Base-by-base conservation (phyloP, 2,113 vertebrate genomes). In the Elephantulus edwardii region DNA sequence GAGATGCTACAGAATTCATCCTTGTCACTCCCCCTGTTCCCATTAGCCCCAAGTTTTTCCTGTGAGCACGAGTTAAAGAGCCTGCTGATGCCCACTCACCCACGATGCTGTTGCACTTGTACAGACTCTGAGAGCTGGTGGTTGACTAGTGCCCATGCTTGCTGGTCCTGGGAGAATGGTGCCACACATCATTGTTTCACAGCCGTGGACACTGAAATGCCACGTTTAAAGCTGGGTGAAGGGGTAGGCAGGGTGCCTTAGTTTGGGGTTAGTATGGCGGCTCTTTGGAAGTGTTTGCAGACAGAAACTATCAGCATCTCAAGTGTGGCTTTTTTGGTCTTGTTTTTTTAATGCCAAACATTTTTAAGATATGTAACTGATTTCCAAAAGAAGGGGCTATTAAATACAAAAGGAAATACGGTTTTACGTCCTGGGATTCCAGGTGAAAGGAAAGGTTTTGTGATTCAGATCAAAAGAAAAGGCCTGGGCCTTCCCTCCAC, bases 201-300 rank as follows among this genome's bases (percentile, higher is more conserved):
- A 66, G 52, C 42, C 6, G 5, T 66, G n/a, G 38, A 89, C 75
- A 76, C 28, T n/a, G 20, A 76, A 83, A 72, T 30, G 8, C 48
- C 64, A 85, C 85, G 35, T 83, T 68, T 87, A 83, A 86, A 91
- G 71, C 64, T 33, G 64, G 8, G 54, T n/a, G 71, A n/a, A 94
- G 19, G 24, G 11, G 20, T 44, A 86, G 72, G 22, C 88, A 90
- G 83, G 19, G 54, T 58, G 12, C 19, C 71, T 83, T 66, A 35
- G 6, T 71, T 26, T 93, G 86, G 50, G 35, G 8, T 6, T 33
- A 78, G 44, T 42, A 56, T 19, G 40, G 66, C 14, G 52, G 28
- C 52, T 83, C 35, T 66, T 54, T 70, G 88, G 91, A 88, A 88
- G 52, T 83, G n/a, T 76, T 81, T 50, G 17, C 54, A 92, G 44